These are phyloP conservation scores for Brachionus rubens DNA, from an alignment of 1,140 invertebrate genomes.

Conservation along the genomic window DNA sequence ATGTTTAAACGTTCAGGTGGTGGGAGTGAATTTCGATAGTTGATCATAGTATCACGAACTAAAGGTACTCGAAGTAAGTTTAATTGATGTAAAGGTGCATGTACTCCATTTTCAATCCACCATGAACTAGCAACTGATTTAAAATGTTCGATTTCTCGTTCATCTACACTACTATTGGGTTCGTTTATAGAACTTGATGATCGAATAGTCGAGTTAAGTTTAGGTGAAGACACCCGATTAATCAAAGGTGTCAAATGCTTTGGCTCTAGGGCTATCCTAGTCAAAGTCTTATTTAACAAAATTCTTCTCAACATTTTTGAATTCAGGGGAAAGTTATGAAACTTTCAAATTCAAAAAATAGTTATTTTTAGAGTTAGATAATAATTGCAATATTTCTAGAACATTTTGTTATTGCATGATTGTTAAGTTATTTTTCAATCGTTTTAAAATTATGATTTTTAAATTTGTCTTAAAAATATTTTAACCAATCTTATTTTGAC, in stretches of 20 bases:
- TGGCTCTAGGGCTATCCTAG: background rate
- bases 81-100: slow-evolving; percentile 62
- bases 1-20: background rate
- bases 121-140: slow-evolving; percentile 57
- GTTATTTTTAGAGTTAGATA: too few species aligned
- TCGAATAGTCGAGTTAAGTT: background rate
- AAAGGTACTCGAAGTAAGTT: slow-evolving; percentile 68
- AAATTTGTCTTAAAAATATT: too few species aligned
- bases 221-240: too few species aligned
- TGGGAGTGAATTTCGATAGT: slow-evolving; percentile 46
- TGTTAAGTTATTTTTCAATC: too few species aligned
- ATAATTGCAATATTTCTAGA: too few species aligned
- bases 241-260: background rate
- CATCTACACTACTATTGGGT: slow-evolving; percentile 51
- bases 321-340: too few species aligned
- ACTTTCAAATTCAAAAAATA: too few species aligned
- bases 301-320: too few species aligned
- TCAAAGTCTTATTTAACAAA: too few species aligned
- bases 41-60: slow-evolving; percentile 67
- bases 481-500: too few species aligned
- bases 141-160: slow-evolving; percentile 62
- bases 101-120: slow-evolving; percentile 62
- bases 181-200: background rate
- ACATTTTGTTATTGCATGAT: too few species aligned
- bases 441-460: too few species aligned